Conservation (phyloP, 1,140 invertebrate species). For the Scaptomyza graminum region DNA sequence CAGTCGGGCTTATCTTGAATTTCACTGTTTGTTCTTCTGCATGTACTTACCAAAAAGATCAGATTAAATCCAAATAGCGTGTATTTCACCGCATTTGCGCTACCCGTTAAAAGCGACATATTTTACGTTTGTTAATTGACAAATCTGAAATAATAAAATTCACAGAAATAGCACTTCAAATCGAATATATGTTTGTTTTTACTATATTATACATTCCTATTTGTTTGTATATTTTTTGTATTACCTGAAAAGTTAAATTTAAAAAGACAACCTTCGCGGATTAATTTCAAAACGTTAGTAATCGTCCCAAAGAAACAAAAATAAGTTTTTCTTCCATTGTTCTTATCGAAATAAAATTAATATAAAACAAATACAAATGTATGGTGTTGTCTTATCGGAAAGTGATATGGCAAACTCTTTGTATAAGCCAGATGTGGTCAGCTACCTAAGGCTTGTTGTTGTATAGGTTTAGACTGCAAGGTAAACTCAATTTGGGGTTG, state of each 20-base stretch:
- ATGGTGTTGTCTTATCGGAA: slow-evolving; percentile 56
- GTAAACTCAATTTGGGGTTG: slow-evolving; percentile 54
- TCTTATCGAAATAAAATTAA: slow-evolving; percentile 52
- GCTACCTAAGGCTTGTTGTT: slow-evolving; percentile 27
- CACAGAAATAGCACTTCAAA: background rate
- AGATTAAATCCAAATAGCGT: slow-evolving; percentile 88
- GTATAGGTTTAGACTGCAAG: slow-evolving; percentile 41
- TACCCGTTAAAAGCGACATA: slow-evolving; percentile 83
- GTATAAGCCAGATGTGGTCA: slow-evolving; percentile 69
- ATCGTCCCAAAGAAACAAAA: slow-evolving; percentile 26
- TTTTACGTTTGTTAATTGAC: slow-evolving; percentile 23
- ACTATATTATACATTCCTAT: too few relatives aligned
- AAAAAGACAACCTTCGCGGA: slow-evolving; percentile 47
- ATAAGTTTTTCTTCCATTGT: slow-evolving; percentile 28
- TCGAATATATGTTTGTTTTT: background rate
- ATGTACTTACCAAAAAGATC: slow-evolving; percentile 87
- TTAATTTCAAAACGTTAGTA: slow-evolving; percentile 45
- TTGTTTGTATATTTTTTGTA: background rate
- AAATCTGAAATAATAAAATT: slow-evolving; percentile 16
- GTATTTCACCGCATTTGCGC: slow-evolving; percentile 86
- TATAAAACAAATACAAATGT: slow-evolving; percentile 12
- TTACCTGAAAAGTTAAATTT: slow-evolving; percentile 2
- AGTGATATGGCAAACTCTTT: slow-evolving; percentile 67
- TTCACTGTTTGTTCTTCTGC: background rate
- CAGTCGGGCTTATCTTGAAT: background rate